A percentile compares a stretch with the other conserved stretches of the same genome.
Conservation (phyloP, 2,113 vertebrate genomes). For the Meleagris gallopavo region DNA sequence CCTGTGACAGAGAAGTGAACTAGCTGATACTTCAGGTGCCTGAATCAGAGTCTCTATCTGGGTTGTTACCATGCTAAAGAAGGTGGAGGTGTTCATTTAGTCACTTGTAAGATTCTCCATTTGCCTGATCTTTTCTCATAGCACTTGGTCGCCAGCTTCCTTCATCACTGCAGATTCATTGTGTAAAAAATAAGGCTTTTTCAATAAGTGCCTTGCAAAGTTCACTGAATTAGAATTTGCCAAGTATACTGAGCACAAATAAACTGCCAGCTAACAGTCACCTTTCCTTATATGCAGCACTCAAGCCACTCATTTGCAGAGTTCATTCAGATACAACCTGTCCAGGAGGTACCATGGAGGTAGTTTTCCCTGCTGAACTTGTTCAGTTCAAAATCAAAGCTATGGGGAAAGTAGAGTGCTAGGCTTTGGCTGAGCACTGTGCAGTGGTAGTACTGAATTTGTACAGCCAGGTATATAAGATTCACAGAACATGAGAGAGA, state of each 20-base stretch:
- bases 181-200: background rate
- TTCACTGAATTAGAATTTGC: background rate
- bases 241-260: background rate
- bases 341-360: rapidly evolving
- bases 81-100: background rate
- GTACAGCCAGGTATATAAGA: background rate
- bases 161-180: background rate
- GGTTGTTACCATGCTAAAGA: background rate
- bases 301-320: background rate
- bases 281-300: background rate
- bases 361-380: background rate
- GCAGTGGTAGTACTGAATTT: background rate
- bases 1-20: background rate
- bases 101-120: rapidly evolving
- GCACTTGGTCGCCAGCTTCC: rapidly evolving
- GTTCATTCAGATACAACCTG: rapidly evolving
- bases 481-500: background rate
- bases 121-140: background rate
- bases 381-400: background rate
- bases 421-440: background rate
- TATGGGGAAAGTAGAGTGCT: background rate
- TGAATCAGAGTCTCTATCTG: background rate
- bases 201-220: background rate
- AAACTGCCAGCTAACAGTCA: background rate
- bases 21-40: background rate